A percentile compares a stretch with the other conserved stretches of the same genome.
These are phyloP conservation scores for Vollenhovia emeryi DNA, from an alignment of 1,140 invertebrate genomes.

Conservation along the genomic window DNA sequence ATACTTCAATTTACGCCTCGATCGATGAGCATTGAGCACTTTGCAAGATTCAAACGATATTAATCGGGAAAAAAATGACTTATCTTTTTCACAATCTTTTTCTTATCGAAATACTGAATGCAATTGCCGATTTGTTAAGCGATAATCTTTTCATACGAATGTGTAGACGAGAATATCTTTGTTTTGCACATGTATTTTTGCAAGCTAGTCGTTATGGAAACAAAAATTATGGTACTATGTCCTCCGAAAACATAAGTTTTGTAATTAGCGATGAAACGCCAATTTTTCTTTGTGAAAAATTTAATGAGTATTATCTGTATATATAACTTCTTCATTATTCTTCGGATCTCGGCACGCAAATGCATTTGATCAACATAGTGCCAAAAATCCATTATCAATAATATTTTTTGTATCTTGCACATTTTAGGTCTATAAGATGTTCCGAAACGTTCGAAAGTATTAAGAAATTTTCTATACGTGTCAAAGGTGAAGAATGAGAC, in stretches of 20 bases:
- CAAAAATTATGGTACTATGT: slow-evolving; percentile 60
- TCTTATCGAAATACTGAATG: slow-evolving; percentile 20
- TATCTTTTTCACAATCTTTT: slow-evolving; percentile 55
- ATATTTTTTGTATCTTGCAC: slow-evolving; percentile 51
- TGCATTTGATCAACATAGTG: slow-evolving; percentile 46
- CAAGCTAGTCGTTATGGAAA: slow-evolving; percentile 30
- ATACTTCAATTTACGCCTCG: slow-evolving; percentile 26
- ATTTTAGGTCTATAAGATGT: slow-evolving; percentile 52
- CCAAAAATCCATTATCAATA: slow-evolving; percentile 44
- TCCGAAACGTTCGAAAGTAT: slow-evolving; percentile 38
- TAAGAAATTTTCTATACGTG: slow-evolving; percentile 54
- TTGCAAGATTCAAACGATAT: slow-evolving; percentile 48
- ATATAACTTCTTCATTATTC: slow-evolving; percentile 29
- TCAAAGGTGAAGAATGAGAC: slow-evolving; percentile 53
- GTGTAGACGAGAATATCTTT: slow-evolving; percentile 11
- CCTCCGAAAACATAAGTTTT: slow-evolving; percentile 26
- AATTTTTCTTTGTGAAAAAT: slow-evolving; percentile 34
- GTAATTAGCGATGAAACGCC: neutral
- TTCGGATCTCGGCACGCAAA: slow-evolving; percentile 15
- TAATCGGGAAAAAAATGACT: slow-evolving; percentile 27
- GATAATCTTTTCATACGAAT: neutral
- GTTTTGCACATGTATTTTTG: neutral
- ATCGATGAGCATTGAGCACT: slow-evolving; percentile 42
- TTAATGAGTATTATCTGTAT: slow-evolving; percentile 12
- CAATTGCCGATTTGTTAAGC: neutral